Base-by-base conservation (phyloP, 1,140 invertebrate species). In the Drosophila ogumai region DNA sequence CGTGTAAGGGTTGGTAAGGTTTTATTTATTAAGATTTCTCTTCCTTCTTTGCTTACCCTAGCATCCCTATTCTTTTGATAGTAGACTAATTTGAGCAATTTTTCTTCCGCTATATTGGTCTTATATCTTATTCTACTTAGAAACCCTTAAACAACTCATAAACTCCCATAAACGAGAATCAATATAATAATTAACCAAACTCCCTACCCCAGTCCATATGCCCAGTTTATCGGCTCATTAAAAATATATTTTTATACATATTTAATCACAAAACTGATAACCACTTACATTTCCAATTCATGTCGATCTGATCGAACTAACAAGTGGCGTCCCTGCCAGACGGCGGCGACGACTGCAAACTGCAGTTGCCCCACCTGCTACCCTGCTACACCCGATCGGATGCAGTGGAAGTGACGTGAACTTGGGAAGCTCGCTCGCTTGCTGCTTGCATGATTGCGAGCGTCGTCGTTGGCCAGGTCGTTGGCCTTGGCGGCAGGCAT, bases 401-500 rank as follows among this genome's bases (percentile, higher is more conserved):
- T 90, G 82, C 69, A 76, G 67, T 86, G 66, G 64, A 61, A 74
- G 52, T 76, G 75, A 76, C 66, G 82, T 88, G 82, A 87, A 88
- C 82, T 87, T 87, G 82, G 71, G 75, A 66, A 79, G 80, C 59
- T 63, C 75, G 74, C 81, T 84, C 87, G 80, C 84, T 69, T 60
- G 78, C 81, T 60, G 78, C 81, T 80, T 82, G 80, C 82, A 61
- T 73, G 82, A 72, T 67, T 58, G 49, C 66, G 54, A 77, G 69
- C 75, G 66, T 47, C 64, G n/a, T 50, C 64, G n/a, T 49, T 49
- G 47, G 81, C 75, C 91, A 91, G 91, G 91, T 92, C 91, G 91
- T 92, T 92, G 91, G 91, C 91, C 92, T 92, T 92, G 91, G 82
- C 57, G 81, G 75, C 82, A 79, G 75, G 87, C 86, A 90, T 91